These are phyloP conservation scores for Acleris sparsana DNA, from an alignment of 2,888 invertebrate genomes.

Conservation along the genomic window DNA sequence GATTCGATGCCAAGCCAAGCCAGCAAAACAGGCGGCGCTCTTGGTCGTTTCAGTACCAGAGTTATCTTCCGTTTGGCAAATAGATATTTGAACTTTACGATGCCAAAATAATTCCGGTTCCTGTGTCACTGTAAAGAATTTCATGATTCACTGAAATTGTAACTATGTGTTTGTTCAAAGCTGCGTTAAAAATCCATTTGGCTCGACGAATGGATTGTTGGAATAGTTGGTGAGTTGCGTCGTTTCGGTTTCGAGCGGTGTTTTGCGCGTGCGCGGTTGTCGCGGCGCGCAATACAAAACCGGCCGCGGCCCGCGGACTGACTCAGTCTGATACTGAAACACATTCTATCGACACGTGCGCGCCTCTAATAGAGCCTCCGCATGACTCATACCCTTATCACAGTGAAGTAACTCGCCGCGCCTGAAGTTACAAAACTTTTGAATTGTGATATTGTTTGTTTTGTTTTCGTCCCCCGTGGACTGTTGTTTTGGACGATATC, in stretches of 20 bases:
- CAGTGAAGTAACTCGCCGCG: conserved; percentile 62
- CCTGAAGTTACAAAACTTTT: conserved; percentile 60
- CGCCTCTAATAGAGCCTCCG: conserved; percentile 55
- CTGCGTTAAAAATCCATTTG: conserved; percentile 64
- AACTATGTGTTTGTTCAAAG: conserved; percentile 51
- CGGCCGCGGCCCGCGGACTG: conserved; percentile 70
- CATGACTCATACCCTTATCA: conserved; percentile 79
- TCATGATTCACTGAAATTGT: conserved; percentile 70
- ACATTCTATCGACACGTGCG: conserved; percentile 76
- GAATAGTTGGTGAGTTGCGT: conserved; percentile 62
- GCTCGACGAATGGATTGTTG: conserved; percentile 69
- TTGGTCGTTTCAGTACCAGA: neutral
- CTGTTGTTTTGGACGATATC: conserved; percentile 63
- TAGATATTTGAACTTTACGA: conserved; percentile 31
- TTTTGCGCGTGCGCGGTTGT: conserved; percentile 75
- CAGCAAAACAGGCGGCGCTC: neutral
- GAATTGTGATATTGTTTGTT: conserved; percentile 50
- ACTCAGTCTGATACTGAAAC: conserved; percentile 78
- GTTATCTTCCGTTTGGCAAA: conserved; percentile 28
- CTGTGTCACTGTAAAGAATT: conserved; percentile 66
- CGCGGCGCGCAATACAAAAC: conserved; percentile 75
- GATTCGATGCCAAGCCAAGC: neutral
- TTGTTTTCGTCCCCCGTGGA: conserved; percentile 53
- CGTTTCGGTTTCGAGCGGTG: conserved; percentile 52
- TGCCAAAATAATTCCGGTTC: conserved; percentile 44